Percentiles rank a stretch among this genome's conserved stretches.
Conservation (phyloP, 2,113 vertebrate genomes). For the Boulengeromyrus knoepffleri region DNA sequence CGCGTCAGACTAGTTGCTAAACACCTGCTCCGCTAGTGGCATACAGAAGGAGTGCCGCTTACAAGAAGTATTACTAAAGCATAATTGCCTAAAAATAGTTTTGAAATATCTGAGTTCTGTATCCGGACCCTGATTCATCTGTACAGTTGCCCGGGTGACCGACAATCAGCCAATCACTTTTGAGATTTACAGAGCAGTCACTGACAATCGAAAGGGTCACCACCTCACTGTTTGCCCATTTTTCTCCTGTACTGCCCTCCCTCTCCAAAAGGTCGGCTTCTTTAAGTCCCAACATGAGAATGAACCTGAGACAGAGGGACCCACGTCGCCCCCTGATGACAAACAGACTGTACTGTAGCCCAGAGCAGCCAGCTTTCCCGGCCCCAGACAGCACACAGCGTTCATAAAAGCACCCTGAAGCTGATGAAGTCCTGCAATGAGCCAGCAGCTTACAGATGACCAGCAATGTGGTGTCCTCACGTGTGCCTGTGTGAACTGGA, state of each 20-base stretch:
- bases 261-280: conserved; percentile 2
- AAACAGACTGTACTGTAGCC: background rate
- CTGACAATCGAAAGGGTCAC: background rate
- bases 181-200: background rate
- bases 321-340: background rate
- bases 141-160: background rate
- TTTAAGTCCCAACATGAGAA: background rate
- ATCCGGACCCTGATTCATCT: background rate
- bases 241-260: background rate
- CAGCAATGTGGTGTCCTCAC: background rate
- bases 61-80: background rate
- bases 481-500: background rate
- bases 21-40: background rate
- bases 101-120: background rate
- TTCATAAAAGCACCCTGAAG: background rate
- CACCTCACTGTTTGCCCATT: background rate
- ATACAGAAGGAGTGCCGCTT: background rate
- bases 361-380: background rate
- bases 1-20: background rate
- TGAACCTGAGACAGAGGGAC: background rate
- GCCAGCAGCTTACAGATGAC: background rate
- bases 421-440: background rate
- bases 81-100: background rate
- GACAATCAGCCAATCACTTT: background rate
- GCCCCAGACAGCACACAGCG: background rate